These are phyloP conservation scores for Euphysa ruthae DNA, from an alignment of 30 jellyfish, hydroid and myxozoan species.

Conservation along the genomic window DNA sequence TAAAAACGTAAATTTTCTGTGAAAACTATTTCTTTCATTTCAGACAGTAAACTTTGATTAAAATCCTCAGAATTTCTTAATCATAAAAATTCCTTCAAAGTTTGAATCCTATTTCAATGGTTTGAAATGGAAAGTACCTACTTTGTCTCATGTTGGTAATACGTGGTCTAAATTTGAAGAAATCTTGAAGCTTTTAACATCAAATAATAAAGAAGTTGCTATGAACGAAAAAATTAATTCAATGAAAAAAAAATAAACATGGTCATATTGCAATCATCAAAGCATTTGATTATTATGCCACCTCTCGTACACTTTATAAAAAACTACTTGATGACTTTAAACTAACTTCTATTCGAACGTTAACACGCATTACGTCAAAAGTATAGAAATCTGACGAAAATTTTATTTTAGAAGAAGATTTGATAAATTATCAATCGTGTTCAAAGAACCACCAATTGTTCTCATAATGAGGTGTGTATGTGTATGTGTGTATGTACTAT, in stretches of 20 bases:
- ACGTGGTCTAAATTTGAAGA: not conserved
- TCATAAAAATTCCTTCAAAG: not conserved
- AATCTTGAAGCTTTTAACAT: not conserved
- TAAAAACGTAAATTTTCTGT: not conserved
- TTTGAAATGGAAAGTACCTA: not conserved
- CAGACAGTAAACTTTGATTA: constrained; percentile 2
- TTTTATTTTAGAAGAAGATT: not conserved
- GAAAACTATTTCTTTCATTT: not conserved
- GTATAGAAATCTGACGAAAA: not conserved
- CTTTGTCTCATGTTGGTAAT: not conserved
- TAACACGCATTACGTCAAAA: constrained; percentile 7
- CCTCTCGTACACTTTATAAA: not conserved
- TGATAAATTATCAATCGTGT: not conserved
- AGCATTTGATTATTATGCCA: not conserved
- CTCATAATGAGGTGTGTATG: not conserved
- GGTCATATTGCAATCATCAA: constrained; percentile 5
- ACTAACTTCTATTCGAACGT: not conserved
- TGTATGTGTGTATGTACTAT: not conserved
- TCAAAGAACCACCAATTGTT: not conserved
- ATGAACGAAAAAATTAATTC: not conserved
- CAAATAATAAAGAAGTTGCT: not conserved
- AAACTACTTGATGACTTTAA: not conserved
- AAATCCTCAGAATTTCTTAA: not conserved
- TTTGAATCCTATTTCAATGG: not conserved
- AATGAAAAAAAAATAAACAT: not conserved